Percentiles rank a stretch among this genome's conserved stretches.
These are phyloP conservation scores for Lutjanus campechanus DNA, from an alignment of 2,797 vertebrate species.

Conservation along the genomic window DNA sequence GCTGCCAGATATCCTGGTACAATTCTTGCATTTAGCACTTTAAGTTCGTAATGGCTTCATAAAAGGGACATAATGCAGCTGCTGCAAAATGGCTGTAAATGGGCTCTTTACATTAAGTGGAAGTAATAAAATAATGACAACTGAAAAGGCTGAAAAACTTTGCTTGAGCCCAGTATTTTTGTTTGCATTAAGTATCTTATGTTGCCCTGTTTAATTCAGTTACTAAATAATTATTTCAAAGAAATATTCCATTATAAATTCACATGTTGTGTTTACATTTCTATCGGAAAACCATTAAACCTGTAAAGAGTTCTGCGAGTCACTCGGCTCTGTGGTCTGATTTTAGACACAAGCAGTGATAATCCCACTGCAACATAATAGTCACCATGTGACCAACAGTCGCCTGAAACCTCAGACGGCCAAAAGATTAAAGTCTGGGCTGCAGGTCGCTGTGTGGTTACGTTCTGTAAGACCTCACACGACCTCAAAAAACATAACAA, in stretches of 20 bases:
- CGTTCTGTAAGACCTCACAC: not conserved
- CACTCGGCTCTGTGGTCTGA: slow-evolving; percentile 9
- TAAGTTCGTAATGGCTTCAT: slow-evolving; percentile 6
- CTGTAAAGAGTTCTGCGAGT: slow-evolving; percentile 16
- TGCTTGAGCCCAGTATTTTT: not conserved
- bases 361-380: slow-evolving; percentile 42
- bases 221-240: not conserved
- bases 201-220: not conserved
- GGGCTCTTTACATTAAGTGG: not conserved
- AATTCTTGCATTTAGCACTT: not conserved
- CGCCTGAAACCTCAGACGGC: slow-evolving; percentile 40
- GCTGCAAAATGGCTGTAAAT: not conserved
- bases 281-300: slow-evolving; percentile 33
- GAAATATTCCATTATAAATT: not conserved
- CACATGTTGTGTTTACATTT: not conserved
- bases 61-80: slow-evolving; percentile 10
- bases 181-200: not conserved
- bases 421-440: slow-evolving; percentile 14
- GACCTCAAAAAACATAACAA: not conserved
- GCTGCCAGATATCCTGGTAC: not conserved
- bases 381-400: slow-evolving; percentile 16
- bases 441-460: slow-evolving; percentile 7
- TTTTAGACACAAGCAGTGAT: slow-evolving; percentile 25
- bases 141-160: not conserved
- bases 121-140: not conserved